Base-by-base conservation (phyloP, 2,888 invertebrate species). In the Tethea ocularis region DNA sequence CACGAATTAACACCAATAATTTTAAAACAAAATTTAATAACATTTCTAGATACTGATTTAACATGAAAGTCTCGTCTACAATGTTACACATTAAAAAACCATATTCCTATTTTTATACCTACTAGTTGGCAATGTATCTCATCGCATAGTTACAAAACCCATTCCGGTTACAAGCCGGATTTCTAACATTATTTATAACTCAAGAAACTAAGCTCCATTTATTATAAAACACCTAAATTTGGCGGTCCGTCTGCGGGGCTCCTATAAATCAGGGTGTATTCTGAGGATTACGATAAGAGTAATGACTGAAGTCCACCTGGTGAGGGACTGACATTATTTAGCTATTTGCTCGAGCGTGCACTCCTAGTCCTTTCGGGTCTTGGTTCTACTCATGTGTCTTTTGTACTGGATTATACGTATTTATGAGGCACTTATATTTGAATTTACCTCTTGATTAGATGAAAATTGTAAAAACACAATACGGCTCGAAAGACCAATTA, bases 291-390 rank as follows among this genome's bases (percentile, higher is more conserved):
- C 92, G 80, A 78, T 81, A 87, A 91, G 93, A 92, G 88, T 92
- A 91, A 93, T 91, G 93, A 88, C 89, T 87, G 72, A 73, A 86
- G 90, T 92, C 91, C 91, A 93, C 92, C 92, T 92, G 92, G 87
- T 85, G 85, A 87, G 87, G 88, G 87, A 82, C 81, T 80, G 75
- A 84, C 78, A 89, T 91, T 88, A 88, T 86, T 88, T 87, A 89
- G 84, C 77, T 81, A 87, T 87, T 88, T 87, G 84, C 84, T 86
- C 82, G 81, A 77, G 84, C 91, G 88, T 86, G 75, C 71, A 69
- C 69, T 67, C 69, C 70, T 67, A 53, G 58, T 61, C 63, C 63
- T 62, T 63, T 61, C 63, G 61, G 54, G 33, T 64, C 60, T 62
- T 61, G 66, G 66, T 20, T 58, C 60, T 58, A 63, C 57, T 56